phyloP scores from a whole-genome alignment of 2,113 vertebrate genomes.

The Raja brachyura region DNA sequence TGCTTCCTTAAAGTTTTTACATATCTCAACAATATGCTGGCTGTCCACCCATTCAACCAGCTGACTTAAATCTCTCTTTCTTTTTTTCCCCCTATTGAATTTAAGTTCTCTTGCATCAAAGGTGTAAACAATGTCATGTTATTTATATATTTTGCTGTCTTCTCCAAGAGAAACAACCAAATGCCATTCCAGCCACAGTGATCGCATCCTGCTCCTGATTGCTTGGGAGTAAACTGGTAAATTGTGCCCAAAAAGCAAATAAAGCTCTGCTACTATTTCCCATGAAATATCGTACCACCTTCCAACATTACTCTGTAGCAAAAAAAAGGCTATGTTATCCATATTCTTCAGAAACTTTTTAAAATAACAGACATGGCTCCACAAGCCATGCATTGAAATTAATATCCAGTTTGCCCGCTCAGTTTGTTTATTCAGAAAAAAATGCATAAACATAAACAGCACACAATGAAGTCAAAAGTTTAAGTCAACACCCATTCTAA shows the following conservation, averaged over 20 bases:
- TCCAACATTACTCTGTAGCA: not conserved
- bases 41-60: too few relatives aligned
- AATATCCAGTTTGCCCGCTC: not conserved
- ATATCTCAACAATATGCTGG: too few relatives aligned
- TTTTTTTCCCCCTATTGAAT: not conserved
- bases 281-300: not conserved
- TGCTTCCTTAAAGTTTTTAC: too few relatives aligned
- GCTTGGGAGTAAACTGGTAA: not conserved
- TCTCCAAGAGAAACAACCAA: not conserved
- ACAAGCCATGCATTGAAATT: constrained; percentile 12
- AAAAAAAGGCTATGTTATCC: not conserved
- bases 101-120: not conserved
- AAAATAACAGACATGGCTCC: constrained; percentile 1
- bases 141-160: constrained; percentile 17
- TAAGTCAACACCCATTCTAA: constrained; percentile 38
- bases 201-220: not conserved
- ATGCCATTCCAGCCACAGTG: not conserved
- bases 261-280: not conserved
- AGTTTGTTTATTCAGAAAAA: constrained; percentile 48
- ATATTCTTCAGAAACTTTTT: constrained; percentile 8
- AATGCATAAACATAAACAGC: constrained; percentile 47
- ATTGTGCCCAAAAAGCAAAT: not conserved
- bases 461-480: constrained; percentile 14
- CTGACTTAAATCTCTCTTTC: too few relatives aligned
- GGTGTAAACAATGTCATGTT: constrained; percentile 20